phyloP scores from a whole-genome alignment of 2,113 vertebrate species.

The Macaca nemestrina region DNA sequence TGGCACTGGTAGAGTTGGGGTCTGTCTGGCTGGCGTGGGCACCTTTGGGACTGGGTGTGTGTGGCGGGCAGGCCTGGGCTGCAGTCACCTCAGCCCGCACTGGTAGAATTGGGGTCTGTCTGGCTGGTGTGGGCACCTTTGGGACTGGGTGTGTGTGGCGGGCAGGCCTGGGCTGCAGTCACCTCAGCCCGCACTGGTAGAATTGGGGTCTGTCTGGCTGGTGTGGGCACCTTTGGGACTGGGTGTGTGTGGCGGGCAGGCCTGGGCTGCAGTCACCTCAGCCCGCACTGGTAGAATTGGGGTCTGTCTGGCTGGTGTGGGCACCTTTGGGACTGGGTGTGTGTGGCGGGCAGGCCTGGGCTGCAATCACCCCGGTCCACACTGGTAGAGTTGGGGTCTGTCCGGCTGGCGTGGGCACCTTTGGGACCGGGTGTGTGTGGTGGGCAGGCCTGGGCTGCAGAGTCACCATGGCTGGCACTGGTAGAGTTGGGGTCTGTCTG shows the following conservation, averaged over 20 bases:
- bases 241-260: too few relatives aligned
- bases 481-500: rapidly evolving
- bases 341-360: not conserved
- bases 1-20: rapidly evolving
- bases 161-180: too few relatives aligned
- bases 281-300: too few relatives aligned
- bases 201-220: rapidly evolving
- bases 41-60: rapidly evolving
- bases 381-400: too few relatives aligned
- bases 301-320: too few relatives aligned
- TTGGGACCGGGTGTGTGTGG: too few relatives aligned
- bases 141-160: rapidly evolving
- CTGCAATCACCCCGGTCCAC: rapidly evolving
- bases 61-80: too few relatives aligned
- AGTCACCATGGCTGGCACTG: rapidly evolving
- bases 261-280: too few relatives aligned
- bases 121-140: rapidly evolving
- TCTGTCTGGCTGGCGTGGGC: rapidly evolving
- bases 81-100: rapidly evolving
- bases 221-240: not conserved
- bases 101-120: not conserved
- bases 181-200: rapidly evolving
- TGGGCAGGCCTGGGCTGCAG: too few relatives aligned
- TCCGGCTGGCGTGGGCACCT: rapidly evolving
- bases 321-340: too few relatives aligned